Base-by-base conservation (phyloP, 1,140 invertebrate species). In the Coptotermes formosanus region DNA sequence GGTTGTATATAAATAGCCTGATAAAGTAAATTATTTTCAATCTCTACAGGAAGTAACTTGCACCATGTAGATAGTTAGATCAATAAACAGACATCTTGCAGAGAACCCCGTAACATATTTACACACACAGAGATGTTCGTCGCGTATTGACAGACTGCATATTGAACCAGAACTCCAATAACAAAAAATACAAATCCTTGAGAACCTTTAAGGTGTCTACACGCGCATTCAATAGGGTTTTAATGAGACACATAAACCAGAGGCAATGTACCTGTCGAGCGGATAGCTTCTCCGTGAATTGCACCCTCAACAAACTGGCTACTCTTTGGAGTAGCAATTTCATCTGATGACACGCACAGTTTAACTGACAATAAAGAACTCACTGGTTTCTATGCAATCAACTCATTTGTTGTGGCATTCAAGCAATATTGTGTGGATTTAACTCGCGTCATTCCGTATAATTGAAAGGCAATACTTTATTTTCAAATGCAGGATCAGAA, bases 301-400 rank as follows among this genome's bases (percentile, higher is more conserved):
- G 59, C 59, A 2, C 64, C 64, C 64, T 11, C 11, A 30, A 30
- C 64, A 75, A 30, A 75, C 25, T 25, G 64, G 64, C n/a, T 75
- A 55, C 52, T 19, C 52, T 4, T 55, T 21, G 11, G 64, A 75
- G 64, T 75, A 75, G 64, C 64, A 75, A 75, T 75, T 75, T 75
- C 64, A 75, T 75, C 64, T 75, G 64, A 75, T 75, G 64, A 75
- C 64, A n/a, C 25, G 19, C 25, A 75, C 64, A 75, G 64, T 75
- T 75, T 75, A 75, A 30, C 64, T 75, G 64, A 75, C 64, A 75
- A 75, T 75, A 30, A 75, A 75, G 64, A 30, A 75, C 25, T 75
- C 52, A 55, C 52, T 55, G 52, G 52, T 55, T 55, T 55, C 64
- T 30, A 30, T n/a, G 64, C 64, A 75, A 75, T 75, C 64, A 75